These are phyloP conservation scores for Dynastes maya DNA, from an alignment of 2,888 invertebrate species.

Conservation along the genomic window DNA sequence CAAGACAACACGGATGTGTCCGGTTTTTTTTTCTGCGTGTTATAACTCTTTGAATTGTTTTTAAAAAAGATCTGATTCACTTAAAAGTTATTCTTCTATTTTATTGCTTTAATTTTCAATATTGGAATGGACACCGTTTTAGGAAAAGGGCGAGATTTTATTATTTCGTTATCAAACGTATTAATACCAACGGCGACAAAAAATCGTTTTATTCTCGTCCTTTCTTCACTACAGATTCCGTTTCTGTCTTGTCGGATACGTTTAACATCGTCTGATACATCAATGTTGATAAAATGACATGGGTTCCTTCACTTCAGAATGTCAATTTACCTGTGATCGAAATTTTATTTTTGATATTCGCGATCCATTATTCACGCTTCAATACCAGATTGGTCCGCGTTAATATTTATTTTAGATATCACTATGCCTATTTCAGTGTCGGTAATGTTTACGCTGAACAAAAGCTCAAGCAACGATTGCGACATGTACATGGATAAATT, in stretches of 20 bases:
- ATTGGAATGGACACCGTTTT: slow-evolving; percentile 6
- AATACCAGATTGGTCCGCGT: slow-evolving; percentile 7
- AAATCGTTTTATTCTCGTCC: background rate
- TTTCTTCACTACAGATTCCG: background rate
- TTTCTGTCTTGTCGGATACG: slow-evolving; percentile 30
- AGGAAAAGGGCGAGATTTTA: background rate
- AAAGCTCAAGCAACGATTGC: too few species aligned
- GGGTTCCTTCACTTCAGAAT: slow-evolving; percentile 19
- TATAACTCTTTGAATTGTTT: slow-evolving; percentile 14
- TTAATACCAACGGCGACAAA: background rate
- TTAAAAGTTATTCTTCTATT: background rate
- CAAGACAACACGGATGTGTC: slow-evolving; percentile 21
- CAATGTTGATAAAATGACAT: slow-evolving; percentile 38
- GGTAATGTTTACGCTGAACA: background rate
- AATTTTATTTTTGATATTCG: slow-evolving; percentile 30
- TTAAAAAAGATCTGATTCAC: background rate
- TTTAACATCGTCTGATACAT: slow-evolving; percentile 19
- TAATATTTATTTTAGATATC: slow-evolving; percentile 13
- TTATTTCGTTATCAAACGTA: slow-evolving; percentile 29
- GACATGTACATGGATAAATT: too few species aligned
- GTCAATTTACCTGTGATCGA: slow-evolving; percentile 25
- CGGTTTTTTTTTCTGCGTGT: slow-evolving; percentile 53
- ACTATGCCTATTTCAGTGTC: background rate
- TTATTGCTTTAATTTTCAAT: background rate
- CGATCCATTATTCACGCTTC: slow-evolving; percentile 19